These are phyloP conservation scores for Hemibagrus wyckioides DNA, from an alignment of 2,113 vertebrate genomes.

Conservation along the genomic window DNA sequence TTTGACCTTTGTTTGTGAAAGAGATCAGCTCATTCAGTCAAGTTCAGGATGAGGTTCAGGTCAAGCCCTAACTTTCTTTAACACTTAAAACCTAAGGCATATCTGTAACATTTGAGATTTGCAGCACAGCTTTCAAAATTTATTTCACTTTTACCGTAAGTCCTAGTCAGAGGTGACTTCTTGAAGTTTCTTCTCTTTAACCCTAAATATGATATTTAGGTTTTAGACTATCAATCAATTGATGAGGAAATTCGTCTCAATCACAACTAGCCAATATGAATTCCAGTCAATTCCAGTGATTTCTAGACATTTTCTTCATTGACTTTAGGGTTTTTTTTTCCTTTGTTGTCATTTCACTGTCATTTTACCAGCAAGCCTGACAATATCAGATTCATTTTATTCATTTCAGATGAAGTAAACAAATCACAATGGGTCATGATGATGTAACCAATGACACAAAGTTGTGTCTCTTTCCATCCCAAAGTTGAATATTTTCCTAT, in stretches of 20 bases:
- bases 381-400: neutral
- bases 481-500: neutral
- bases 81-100: neutral
- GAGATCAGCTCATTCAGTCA: neutral
- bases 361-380: neutral
- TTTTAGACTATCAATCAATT: neutral
- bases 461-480: neutral
- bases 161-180: neutral
- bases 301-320: neutral
- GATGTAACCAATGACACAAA: neutral
- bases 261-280: neutral
- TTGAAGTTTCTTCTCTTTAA: too few species aligned
- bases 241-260: neutral
- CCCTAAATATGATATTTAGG: neutral
- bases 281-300: too few species aligned
- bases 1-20: neutral
- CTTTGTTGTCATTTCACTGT: neutral
- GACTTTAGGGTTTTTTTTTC: neutral
- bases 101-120: neutral
- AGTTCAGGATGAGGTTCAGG: neutral
- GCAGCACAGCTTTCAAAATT: neutral
- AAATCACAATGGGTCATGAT: neutral
- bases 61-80: neutral
- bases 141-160: neutral
- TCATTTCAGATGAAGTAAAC: neutral